phyloP scores from a whole-genome alignment of 53 echinoderm and acorn worm genomes.

The Stichopus horrens region DNA sequence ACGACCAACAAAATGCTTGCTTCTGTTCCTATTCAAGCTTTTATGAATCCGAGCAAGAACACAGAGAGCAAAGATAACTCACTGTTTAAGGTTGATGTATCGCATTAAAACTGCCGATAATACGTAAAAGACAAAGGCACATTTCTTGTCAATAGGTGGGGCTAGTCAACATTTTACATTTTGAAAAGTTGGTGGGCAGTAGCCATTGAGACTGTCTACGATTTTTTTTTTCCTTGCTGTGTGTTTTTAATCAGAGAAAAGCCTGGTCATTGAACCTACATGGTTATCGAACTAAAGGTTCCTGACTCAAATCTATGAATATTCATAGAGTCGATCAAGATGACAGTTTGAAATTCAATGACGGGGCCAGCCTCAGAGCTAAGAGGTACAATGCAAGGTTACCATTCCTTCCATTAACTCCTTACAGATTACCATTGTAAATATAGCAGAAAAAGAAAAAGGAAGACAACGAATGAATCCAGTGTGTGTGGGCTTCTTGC shows the following conservation, averaged over 20 bases:
- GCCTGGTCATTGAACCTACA: slow-evolving; percentile 40
- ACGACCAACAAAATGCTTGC: no score
- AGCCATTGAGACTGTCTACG: background rate
- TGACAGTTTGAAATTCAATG: slow-evolving; percentile 48
- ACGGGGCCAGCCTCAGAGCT: slow-evolving; percentile 46
- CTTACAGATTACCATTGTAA: slow-evolving; percentile 11
- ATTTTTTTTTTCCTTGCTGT: background rate
- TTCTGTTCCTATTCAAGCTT: no score
- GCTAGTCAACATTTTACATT: background rate
- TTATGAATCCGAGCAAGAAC: no score
- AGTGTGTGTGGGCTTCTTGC: background rate
- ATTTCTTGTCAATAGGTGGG: background rate
- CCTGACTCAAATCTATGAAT: slow-evolving; percentile 47
- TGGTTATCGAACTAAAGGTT: slow-evolving; percentile 49
- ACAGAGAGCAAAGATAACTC: no score
- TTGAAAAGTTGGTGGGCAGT: background rate
- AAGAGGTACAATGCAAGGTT: slow-evolving; percentile 32
- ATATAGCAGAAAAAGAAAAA: background rate
- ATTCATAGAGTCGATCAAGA: slow-evolving; percentile 36
- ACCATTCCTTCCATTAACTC: background rate
- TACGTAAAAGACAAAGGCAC: no score
- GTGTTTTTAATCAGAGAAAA: background rate
- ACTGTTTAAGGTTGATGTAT: no score
- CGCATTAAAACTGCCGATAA: no score
- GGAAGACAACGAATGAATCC: background rate